Conservation (phyloP, 2,113 vertebrate genomes). For the Hemiscyllium ocellatum region DNA sequence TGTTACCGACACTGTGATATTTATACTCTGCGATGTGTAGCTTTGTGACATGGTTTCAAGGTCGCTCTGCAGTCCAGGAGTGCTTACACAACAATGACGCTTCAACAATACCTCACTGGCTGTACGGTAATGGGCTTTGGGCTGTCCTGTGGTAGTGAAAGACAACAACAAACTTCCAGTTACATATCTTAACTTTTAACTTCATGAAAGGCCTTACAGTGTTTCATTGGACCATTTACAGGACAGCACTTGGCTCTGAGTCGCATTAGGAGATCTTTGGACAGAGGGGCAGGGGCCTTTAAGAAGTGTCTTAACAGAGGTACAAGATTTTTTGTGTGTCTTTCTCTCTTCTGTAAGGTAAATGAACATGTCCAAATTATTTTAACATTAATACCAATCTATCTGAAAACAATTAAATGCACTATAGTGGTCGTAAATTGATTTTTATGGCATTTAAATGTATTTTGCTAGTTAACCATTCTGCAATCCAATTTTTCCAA, state of each 20-base stretch:
- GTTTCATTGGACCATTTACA: not conserved
- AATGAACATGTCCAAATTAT: not conserved
- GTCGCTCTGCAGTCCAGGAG: too few relatives aligned
- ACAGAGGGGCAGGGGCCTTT: not conserved
- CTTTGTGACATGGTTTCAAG: too few relatives aligned
- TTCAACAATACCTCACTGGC: not conserved
- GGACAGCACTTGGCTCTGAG: too few relatives aligned
- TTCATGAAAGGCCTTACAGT: not conserved
- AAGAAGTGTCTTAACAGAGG: not conserved
- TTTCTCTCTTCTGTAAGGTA: not conserved
- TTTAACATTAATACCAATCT: not conserved
- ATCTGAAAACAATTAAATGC: not conserved
- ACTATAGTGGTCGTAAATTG: too few relatives aligned
- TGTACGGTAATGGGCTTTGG: not conserved
- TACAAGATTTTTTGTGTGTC: not conserved
- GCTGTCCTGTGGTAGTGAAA: not conserved
- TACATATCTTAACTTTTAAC: not conserved
- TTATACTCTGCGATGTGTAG: too few relatives aligned
- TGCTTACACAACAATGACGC: too few relatives aligned
- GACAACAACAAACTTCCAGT: not conserved
- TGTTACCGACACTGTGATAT: too few relatives aligned
- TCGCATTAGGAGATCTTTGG: not conserved
- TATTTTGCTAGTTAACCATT: not conserved
- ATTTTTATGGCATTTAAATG: not conserved
- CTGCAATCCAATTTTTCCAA: not conserved